Conservation (phyloP, 2,888 invertebrate genomes). For the Phrixothrix hirtus region DNA sequence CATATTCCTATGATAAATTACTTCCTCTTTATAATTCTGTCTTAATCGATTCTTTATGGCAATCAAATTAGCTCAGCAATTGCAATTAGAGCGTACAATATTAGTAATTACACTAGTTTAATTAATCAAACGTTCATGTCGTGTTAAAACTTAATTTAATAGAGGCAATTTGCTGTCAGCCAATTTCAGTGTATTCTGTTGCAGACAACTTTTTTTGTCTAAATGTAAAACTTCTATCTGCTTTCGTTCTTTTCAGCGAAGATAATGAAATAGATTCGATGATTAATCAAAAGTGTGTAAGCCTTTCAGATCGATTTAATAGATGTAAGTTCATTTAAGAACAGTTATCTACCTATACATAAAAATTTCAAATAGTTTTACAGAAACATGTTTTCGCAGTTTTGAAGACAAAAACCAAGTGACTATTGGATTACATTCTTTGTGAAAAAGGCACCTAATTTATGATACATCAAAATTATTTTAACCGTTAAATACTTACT, state of each 20-base stretch:
- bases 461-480: constrained; percentile 18
- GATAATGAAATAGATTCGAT: constrained; percentile 3
- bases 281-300: constrained; percentile 14
- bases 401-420: constrained; percentile 24
- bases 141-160: constrained; percentile 7
- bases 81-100: constrained; percentile 30
- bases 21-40: constrained; percentile 13
- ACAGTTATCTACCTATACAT: constrained; percentile 12
- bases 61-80: constrained; percentile 22
- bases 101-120: constrained; percentile 25
- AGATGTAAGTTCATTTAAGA: constrained; percentile 3
- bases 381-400: no score
- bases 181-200: background rate
- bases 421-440: constrained; percentile 33
- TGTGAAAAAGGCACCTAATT: constrained; percentile 24
- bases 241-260: background rate
- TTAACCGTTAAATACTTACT: constrained; percentile 13
- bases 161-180: background rate
- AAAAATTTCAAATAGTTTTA: constrained; percentile 12
- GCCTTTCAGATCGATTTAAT: constrained; percentile 11
- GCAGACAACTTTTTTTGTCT: background rate
- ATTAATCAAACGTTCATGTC: background rate
- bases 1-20: constrained; percentile 22
- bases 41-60: constrained; percentile 24
- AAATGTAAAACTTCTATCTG: background rate